Conservation (phyloP, 2,888 invertebrate genomes). For the Parascotia fuliginaria region DNA sequence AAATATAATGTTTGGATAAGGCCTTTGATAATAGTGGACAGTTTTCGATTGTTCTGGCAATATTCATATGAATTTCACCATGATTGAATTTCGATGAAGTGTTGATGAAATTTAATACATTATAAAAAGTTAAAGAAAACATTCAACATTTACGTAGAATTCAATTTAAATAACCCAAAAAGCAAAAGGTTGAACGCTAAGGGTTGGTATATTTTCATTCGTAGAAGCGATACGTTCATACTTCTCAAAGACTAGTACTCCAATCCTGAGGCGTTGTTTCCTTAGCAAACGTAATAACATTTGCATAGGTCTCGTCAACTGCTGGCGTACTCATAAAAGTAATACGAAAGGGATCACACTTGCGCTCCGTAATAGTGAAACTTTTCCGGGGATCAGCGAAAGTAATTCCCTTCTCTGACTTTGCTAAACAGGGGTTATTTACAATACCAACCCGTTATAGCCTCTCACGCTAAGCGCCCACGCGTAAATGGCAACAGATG, state of each 20-base stretch:
- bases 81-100: too few species aligned
- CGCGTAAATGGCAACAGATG: constrained; percentile 46
- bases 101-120: too few species aligned
- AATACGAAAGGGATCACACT: constrained; percentile 75
- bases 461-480: constrained; percentile 44
- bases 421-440: constrained; percentile 61
- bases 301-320: constrained; percentile 77
- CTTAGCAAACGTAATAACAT: constrained; percentile 74
- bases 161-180: not conserved
- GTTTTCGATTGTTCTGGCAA: too few species aligned
- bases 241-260: constrained; percentile 19
- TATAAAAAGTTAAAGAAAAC: not conserved
- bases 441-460: constrained; percentile 53
- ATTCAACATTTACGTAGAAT: not conserved
- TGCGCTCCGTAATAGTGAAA: constrained; percentile 69
- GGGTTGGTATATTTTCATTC: constrained; percentile 19
- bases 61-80: too few species aligned
- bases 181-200: not conserved
- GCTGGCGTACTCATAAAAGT: constrained; percentile 74
- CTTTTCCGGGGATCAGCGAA: constrained; percentile 67
- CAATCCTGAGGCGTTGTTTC: constrained; percentile 55
- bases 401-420: constrained; percentile 66
- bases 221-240: constrained; percentile 25
- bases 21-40: too few species aligned
- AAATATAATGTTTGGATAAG: too few species aligned